phyloP scores from a whole-genome alignment of 1,140 invertebrate species.

The Sitophilus oryzae region DNA sequence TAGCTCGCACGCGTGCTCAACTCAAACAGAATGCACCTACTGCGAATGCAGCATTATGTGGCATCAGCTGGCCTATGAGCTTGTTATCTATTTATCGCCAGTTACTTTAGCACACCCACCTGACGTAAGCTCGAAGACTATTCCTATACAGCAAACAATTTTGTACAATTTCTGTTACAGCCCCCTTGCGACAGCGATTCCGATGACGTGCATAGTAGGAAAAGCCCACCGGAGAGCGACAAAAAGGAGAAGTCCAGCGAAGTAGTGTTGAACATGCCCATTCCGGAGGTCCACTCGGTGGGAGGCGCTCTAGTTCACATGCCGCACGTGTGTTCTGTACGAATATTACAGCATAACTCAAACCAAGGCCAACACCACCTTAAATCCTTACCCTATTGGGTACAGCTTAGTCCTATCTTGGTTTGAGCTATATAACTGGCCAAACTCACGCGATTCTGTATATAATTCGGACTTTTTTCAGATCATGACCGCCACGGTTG shows the following conservation, averaged over 20 bases:
- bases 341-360: conserved; percentile 40
- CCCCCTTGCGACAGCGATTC: conserved; percentile 53
- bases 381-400: conserved; percentile 15
- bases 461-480: conserved; percentile 44
- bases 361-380: conserved; percentile 25
- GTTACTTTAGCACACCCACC: conserved; percentile 65
- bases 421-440: conserved; percentile 26
- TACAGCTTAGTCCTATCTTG: conserved; percentile 19
- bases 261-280: conserved; percentile 57
- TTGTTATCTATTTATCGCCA: conserved; percentile 74
- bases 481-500: conserved; percentile 90
- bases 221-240: conserved; percentile 59
- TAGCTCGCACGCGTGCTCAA: conserved; percentile 62
- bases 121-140: conserved; percentile 56
- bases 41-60: conserved; percentile 90
- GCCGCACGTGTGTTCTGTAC: conserved; percentile 74
- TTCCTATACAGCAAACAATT: not conserved
- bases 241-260: conserved; percentile 61
- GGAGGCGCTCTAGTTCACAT: conserved; percentile 81
- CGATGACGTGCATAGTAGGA: conserved; percentile 54
- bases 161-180: conserved; percentile 39
- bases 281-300: conserved; percentile 66
- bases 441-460: not conserved
- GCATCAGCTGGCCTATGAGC: conserved; percentile 80
- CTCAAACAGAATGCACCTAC: conserved; percentile 72